A percentile compares a stretch with the other conserved stretches of the same genome.
Evolutionary conservation across 2,113 vertebrate species (phyloP).

Genomic region (Gracilinanus agilis): DNA sequence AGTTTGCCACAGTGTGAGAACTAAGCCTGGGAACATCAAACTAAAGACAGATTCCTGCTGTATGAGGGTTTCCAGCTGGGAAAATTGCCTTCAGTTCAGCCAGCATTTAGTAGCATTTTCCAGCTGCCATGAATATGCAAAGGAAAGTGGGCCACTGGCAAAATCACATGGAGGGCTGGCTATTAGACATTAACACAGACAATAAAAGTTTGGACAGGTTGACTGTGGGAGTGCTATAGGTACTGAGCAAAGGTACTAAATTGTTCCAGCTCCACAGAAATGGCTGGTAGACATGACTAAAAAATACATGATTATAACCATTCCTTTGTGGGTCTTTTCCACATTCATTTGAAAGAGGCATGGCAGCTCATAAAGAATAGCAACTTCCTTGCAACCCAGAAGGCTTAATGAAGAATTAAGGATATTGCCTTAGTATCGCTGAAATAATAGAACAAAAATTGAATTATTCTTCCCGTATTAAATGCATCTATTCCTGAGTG

Average conservation of each 20-base stretch:
- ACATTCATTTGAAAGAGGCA: slow-evolving; percentile 70
- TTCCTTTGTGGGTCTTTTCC: slow-evolving; percentile 80
- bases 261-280: slow-evolving; percentile 66
- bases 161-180: neutral
- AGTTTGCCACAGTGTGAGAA: slow-evolving; percentile 45
- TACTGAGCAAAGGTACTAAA: slow-evolving; percentile 64
- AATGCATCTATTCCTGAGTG: slow-evolving; percentile 80
- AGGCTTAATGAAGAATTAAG: slow-evolving; percentile 86
- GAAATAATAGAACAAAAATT: slow-evolving; percentile 84
- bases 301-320: slow-evolving; percentile 69
- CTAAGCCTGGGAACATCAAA: slow-evolving; percentile 47
- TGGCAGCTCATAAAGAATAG: slow-evolving; percentile 68
- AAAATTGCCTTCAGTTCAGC: slow-evolving; percentile 38
- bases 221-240: neutral
- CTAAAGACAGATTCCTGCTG: slow-evolving; percentile 46
- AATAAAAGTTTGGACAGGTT: neutral
- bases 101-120: slow-evolving; percentile 48
- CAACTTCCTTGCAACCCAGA: slow-evolving; percentile 77
- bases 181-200: slow-evolving; percentile 56
- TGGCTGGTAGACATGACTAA: slow-evolving; percentile 64
- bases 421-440: slow-evolving; percentile 72
- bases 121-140: slow-evolving; percentile 47
- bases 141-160: neutral
- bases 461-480: slow-evolving; percentile 84
- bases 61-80: slow-evolving; percentile 57